phyloP scores from a whole-genome alignment of 2,113 vertebrate species.

The Sakesphorus luctuosus region DNA sequence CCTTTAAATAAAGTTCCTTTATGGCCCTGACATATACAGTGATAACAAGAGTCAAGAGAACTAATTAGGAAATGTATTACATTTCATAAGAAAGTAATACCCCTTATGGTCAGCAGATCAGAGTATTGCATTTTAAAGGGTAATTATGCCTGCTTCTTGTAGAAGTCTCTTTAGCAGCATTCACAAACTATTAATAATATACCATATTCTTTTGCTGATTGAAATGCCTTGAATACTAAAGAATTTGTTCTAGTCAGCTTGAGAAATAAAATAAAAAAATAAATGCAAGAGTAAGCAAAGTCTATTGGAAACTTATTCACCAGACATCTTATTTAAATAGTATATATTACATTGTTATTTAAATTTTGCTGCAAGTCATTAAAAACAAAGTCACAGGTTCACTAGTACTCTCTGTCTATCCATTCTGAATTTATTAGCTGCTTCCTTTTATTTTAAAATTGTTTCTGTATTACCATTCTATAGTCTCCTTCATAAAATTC shows the following conservation, averaged over 20 bases:
- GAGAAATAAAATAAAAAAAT: conserved; percentile 27
- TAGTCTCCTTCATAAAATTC: neutral
- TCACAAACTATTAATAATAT: neutral
- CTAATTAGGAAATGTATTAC: neutral
- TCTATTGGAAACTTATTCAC: neutral
- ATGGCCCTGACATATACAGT: neutral
- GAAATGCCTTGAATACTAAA: conserved; percentile 9
- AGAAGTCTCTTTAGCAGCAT: neutral
- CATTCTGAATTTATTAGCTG: neutral
- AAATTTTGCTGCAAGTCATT: conserved; percentile 25
- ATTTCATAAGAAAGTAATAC: neutral
- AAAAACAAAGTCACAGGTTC: conserved; percentile 41
- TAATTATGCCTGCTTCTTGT: neutral
- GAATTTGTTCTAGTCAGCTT: neutral
- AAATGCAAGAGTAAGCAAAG: neutral
- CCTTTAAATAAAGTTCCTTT: neutral
- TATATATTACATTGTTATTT: conserved; percentile 31
- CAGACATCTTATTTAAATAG: neutral
- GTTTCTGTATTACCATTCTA: neutral
- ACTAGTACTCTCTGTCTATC: neutral
- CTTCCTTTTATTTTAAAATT: conserved; percentile 33
- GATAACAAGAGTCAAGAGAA: neutral
- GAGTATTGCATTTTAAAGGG: neutral
- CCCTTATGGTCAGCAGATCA: neutral
- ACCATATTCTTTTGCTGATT: neutral